phyloP scores from a whole-genome alignment of 2,888 invertebrate genomes.

The Drosophila mimetica region DNA sequence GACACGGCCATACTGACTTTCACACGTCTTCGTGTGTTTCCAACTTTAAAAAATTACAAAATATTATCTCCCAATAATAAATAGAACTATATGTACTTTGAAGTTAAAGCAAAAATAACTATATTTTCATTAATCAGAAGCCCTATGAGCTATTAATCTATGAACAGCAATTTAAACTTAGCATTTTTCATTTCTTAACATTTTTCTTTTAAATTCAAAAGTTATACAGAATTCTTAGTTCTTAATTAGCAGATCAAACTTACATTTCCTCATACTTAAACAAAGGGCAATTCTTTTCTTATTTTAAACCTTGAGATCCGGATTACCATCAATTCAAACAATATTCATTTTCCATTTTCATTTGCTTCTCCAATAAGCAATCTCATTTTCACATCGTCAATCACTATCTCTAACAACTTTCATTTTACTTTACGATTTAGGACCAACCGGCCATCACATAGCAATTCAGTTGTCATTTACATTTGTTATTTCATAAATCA shows the following conservation, averaged over 20 bases:
- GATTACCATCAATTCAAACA: not conserved
- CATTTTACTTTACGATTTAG: not conserved
- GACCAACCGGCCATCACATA: slow-evolving; percentile 3
- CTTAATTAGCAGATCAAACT: not conserved
- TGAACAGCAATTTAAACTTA: no score
- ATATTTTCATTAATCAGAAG: no score
- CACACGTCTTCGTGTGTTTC: no score
- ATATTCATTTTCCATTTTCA: not conserved
- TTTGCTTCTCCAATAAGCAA: not conserved
- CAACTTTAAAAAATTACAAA: no score
- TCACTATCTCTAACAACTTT: not conserved
- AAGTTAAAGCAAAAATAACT: no score
- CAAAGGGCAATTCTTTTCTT: not conserved
- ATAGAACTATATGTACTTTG: no score
- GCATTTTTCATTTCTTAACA: no score
- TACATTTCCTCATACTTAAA: not conserved
- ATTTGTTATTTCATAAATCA: not conserved
- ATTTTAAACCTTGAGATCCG: slow-evolving; percentile 1
- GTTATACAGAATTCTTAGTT: not conserved
- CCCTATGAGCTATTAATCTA: no score
- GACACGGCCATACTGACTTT: no score
- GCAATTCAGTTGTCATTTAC: slow-evolving; percentile 6
- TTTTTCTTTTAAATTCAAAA: not conserved
- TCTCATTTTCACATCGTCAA: not conserved
- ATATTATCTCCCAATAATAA: no score